phyloP scores from a whole-genome alignment of 2,888 invertebrate genomes.

The Oxyscelio sp. region DNA sequence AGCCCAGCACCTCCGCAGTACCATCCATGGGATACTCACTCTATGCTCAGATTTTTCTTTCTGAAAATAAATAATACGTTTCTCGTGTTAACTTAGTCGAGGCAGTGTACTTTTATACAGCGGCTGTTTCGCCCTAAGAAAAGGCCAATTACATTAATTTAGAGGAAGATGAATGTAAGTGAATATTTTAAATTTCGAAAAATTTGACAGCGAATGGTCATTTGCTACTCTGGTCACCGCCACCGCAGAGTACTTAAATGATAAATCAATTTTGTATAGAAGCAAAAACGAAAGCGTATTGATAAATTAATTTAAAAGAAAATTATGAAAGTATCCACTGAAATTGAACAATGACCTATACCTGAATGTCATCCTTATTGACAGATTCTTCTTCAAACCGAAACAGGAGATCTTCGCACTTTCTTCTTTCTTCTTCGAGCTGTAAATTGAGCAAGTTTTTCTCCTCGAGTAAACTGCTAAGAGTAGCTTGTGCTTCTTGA shows the following conservation, averaged over 20 bases:
- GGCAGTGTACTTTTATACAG: conserved; percentile 43
- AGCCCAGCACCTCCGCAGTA: conserved; percentile 80
- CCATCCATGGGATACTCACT: conserved; percentile 89
- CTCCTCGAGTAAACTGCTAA: conserved; percentile 89
- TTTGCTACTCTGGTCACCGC: neutral
- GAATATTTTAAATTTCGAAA: neutral
- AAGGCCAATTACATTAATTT: conserved; percentile 42
- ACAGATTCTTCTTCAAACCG: conserved; percentile 97
- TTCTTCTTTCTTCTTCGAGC: conserved; percentile 94
- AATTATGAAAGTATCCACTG: too few species aligned
- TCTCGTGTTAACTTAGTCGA: conserved; percentile 77
- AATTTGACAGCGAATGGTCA: too few species aligned
- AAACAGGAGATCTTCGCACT: conserved; percentile 96
- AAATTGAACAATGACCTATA: too few species aligned
- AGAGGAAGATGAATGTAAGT: neutral
- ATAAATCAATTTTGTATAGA: neutral
- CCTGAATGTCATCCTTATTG: conserved; percentile 96
- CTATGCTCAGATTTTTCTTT: conserved; percentile 88
- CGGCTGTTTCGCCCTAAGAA: conserved; percentile 65
- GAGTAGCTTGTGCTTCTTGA: conserved; percentile 89
- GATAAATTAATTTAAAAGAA: too few species aligned
- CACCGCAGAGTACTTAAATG: conserved; percentile 2
- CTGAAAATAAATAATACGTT: conserved; percentile 88
- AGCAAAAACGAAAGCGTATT: neutral
- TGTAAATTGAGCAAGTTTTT: conserved; percentile 90